Evolutionary conservation across 2,113 vertebrate species (phyloP), one percentile per base, ranked within the genome.

Genomic region (Prionailurus viverrinus): DNA sequence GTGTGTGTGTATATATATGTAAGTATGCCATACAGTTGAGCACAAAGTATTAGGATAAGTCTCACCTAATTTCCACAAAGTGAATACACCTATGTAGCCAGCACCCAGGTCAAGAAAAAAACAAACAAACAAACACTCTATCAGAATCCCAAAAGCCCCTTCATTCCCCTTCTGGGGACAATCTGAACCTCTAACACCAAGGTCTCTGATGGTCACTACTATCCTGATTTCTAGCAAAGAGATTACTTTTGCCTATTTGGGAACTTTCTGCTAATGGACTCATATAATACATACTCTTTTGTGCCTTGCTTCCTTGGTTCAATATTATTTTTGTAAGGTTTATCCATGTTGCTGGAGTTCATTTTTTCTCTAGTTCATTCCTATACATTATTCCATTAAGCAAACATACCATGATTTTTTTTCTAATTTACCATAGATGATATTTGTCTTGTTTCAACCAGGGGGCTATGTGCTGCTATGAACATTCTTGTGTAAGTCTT

Each of bases 41-140:
- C 8, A 4, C 39, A 82, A 73, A 58, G 45, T 45, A 74, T 90
- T 61, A n/a, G 58, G 39, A 21, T 80, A 23, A 58, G 93, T 65
- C 14, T 85, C 94, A 97, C 15, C 66, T 51, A 86, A 74, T 81
- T 95, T 69, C 86, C n/a, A 81, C 15, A 76, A 7, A 61, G 21
- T 51, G 33, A 86, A 29, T 73, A 90, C 8, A 31, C 1, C 21
- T 53, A 36, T 80, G 25, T 69, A 82, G 51, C 18, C 23, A 87
- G 66, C 33, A 76, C 39, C 51, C 61, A 87, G 23, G n/a, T n/a
- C 33, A 94, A 95, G 87, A 88, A 78, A 78, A 33, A 83, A 58
- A 55, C 55, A 61, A 61, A 61, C 58, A 61, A 61, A 61, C 58
- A 61, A 18, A 95, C 94, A 88, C 1, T 14, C 16, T 76, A 82